These are phyloP conservation scores for Pluvianellus socialis DNA, from an alignment of 2,113 vertebrate species.

Conservation along the genomic window DNA sequence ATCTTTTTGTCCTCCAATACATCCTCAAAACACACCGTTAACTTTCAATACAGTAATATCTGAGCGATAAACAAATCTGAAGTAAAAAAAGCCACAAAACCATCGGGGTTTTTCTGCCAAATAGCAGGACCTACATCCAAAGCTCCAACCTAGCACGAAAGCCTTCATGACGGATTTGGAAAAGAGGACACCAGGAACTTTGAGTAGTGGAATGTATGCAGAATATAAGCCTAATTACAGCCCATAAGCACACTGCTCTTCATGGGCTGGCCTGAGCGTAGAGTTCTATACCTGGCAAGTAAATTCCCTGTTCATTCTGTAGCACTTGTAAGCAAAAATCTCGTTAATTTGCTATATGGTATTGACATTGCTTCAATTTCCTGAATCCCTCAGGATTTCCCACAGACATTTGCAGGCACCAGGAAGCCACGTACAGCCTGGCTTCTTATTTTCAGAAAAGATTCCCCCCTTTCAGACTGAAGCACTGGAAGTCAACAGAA, in stretches of 20 bases:
- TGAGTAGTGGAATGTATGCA: neutral
- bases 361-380: neutral
- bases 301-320: neutral
- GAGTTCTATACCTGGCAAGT: rapidly evolving
- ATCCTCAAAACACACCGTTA: neutral
- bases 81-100: neutral
- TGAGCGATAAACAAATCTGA: neutral
- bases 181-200: neutral
- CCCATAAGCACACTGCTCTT: neutral
- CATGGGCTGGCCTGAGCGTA: rapidly evolving
- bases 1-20: neutral
- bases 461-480: neutral
- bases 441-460: neutral
- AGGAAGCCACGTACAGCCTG: neutral
- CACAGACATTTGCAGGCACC: neutral
- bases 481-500: neutral
- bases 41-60: neutral
- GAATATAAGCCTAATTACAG: neutral
- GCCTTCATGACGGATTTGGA: neutral
- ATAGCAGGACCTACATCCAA: neutral
- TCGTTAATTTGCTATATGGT: rapidly evolving
- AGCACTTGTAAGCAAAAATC: neutral
- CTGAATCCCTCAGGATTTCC: neutral
- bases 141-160: neutral
- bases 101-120: rapidly evolving